Base-by-base conservation (phyloP, 2,888 invertebrate species). In the Lasioglossum pauxillum region DNA sequence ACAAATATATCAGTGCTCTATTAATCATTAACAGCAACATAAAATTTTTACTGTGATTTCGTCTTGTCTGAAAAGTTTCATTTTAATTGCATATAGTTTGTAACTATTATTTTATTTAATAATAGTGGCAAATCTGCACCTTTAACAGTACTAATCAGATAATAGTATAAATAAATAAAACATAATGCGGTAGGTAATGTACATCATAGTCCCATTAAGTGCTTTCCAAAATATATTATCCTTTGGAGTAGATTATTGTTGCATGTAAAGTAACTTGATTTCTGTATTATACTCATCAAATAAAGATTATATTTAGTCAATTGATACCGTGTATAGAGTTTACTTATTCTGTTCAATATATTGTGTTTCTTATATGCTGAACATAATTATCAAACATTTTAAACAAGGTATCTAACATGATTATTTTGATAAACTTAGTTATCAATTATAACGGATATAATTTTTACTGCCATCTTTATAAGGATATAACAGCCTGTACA, bases 221-320 rank as follows among this genome's bases (percentile, higher is more conserved):
- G 89, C 87, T 90, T 84, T 89, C 82, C 77, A 69, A 87, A 86
- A 82, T 88, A 86, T 84, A 91, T 88, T 90, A 90, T 88, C 84
- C 81, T 88, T 90, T 89, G 85, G 90, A 85, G 87, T 92, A 91
- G 91, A 91, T 90, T 89, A 92, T 89, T 90, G 91, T 91, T 93
- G 93, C 93, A 93, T 93, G 94, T 91, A 88, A 90, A 89, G 88
- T 93, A 86, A 91, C 89, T 89, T 90, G 91, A 93, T 93, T 93
- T 93, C 91, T 93, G 93, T 94, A 94, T 90, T 89, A 91, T 92
- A 91, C 90, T 88, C 90, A 92, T 88, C 90, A 90, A 94, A 94
- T 93, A 94, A 93, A 93, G 91, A 92, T 92, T 91, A 92, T 91
- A 93, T 93, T 93, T 93, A 94, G 91, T 93, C 92, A 90, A 87